A percentile compares a stretch with the other conserved stretches of the same genome.
Evolutionary conservation across 1,140 invertebrate genomes (phyloP).

Genomic region (Caenorhabditis tropicalis): DNA sequence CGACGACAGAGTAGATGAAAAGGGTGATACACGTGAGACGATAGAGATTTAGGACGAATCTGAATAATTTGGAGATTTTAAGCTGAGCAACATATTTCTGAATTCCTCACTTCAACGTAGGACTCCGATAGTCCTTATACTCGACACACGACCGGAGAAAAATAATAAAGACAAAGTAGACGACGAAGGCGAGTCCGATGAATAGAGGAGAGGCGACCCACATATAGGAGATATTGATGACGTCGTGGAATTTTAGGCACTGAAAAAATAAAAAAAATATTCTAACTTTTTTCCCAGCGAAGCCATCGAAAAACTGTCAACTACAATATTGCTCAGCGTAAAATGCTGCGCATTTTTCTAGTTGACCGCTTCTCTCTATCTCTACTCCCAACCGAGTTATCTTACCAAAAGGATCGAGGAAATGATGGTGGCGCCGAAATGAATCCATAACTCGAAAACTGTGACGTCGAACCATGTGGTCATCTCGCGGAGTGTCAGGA

Average conservation of each 20-base stretch:
- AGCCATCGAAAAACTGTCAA: too few relatives aligned
- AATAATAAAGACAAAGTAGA: conserved; percentile 47
- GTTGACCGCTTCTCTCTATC: not conserved
- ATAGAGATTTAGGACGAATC: conserved; percentile 3
- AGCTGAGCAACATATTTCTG: too few relatives aligned
- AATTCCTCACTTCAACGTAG: conserved; percentile 33
- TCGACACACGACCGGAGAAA: conserved; percentile 42
- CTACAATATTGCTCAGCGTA: too few relatives aligned
- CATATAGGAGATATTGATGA: conserved; percentile 17
- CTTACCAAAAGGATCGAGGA: conserved; percentile 18
- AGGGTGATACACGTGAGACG: not conserved
- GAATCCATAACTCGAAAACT: conserved; percentile 50
- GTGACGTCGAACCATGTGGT: conserved; percentile 37
- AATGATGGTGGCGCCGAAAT: not conserved
- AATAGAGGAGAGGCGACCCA: conserved; percentile 34
- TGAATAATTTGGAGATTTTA: too few relatives aligned
- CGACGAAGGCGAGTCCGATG: not conserved
- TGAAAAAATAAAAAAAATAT: conserved; percentile 7
- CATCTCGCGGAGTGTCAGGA: conserved; percentile 30
- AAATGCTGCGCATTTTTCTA: not conserved
- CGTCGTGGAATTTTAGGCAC: not conserved
- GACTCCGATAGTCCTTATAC: conserved; percentile 42
- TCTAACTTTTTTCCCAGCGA: too few relatives aligned
- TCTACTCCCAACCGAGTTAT: not conserved
- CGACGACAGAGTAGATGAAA: not conserved